phyloP scores from a whole-genome alignment of 2,113 vertebrate species.

The Megalops atlanticus region DNA sequence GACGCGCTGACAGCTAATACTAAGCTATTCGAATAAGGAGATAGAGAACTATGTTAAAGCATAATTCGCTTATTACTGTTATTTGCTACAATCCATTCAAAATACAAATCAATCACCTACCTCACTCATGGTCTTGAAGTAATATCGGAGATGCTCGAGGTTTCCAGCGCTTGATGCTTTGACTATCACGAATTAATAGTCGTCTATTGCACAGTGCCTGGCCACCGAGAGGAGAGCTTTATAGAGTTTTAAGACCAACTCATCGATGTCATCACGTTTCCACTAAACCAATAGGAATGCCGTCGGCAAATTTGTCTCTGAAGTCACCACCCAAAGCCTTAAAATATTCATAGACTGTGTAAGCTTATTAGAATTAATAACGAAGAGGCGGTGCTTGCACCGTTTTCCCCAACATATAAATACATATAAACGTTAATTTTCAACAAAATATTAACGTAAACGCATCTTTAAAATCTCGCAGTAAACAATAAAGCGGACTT shows the following conservation, averaged over 20 bases:
- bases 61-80: not conserved
- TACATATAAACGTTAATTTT: too few species aligned
- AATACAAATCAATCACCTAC: slow-evolving; percentile 52
- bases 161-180: slow-evolving; percentile 23
- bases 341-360: slow-evolving; percentile 20
- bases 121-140: slow-evolving; percentile 67
- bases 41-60: not conserved
- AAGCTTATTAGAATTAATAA: not conserved
- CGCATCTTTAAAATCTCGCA: too few species aligned
- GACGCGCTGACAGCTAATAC: not conserved
- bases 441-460: too few species aligned
- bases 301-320: slow-evolving; percentile 25
- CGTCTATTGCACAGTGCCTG: slow-evolving; percentile 32
- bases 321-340: slow-evolving; percentile 32
- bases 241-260: slow-evolving; percentile 42
- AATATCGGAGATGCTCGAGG: slow-evolving; percentile 14
- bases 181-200: slow-evolving; percentile 32
- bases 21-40: not conserved
- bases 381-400: not conserved
- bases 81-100: not conserved
- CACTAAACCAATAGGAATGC: slow-evolving; percentile 49
- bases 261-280: slow-evolving; percentile 49
- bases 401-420: not conserved
- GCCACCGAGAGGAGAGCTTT: slow-evolving; percentile 29
- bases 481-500: too few species aligned